Evolutionary conservation across 1,140 invertebrate genomes (phyloP).

Genomic region (Lepeophtheirus salmonis): DNA sequence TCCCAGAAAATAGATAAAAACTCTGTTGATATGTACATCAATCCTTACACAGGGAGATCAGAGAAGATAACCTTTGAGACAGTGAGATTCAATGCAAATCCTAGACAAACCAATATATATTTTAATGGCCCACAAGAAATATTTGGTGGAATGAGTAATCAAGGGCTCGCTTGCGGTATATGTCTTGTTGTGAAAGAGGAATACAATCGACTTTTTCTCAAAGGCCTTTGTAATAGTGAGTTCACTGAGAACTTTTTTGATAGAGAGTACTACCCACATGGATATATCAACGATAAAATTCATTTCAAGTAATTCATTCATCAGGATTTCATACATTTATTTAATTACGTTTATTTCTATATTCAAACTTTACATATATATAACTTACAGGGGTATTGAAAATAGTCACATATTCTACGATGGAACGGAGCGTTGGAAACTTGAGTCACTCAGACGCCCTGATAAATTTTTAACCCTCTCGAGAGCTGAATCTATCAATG

Average conservation of each 20-base stretch:
- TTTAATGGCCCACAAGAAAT: not conserved
- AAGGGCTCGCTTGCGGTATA: not conserved
- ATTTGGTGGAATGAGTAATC: not conserved
- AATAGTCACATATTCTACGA: slow-evolving; percentile 10
- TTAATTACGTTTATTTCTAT: no score
- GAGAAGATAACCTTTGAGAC: not conserved
- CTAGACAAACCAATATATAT: not conserved
- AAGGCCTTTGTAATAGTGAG: not conserved
- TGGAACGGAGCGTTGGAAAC: not conserved
- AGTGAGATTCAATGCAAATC: not conserved
- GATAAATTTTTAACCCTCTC: slow-evolving; percentile 4
- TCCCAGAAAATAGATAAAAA: not conserved
- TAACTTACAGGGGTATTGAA: not conserved
- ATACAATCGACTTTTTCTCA: not conserved
- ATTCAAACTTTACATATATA: not conserved
- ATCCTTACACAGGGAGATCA: not conserved
- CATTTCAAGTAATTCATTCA: slow-evolving; percentile 7
- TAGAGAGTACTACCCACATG: slow-evolving; percentile 2
- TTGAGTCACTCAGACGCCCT: slow-evolving; percentile 1
- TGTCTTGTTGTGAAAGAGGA: not conserved
- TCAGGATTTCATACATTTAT: no score
- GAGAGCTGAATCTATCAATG: not conserved
- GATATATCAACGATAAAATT: not conserved
- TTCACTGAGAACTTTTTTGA: not conserved
- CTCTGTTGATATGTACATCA: not conserved